These are phyloP conservation scores for Uloborus diversus DNA, from an alignment of 1,140 invertebrate species.

Conservation along the genomic window DNA sequence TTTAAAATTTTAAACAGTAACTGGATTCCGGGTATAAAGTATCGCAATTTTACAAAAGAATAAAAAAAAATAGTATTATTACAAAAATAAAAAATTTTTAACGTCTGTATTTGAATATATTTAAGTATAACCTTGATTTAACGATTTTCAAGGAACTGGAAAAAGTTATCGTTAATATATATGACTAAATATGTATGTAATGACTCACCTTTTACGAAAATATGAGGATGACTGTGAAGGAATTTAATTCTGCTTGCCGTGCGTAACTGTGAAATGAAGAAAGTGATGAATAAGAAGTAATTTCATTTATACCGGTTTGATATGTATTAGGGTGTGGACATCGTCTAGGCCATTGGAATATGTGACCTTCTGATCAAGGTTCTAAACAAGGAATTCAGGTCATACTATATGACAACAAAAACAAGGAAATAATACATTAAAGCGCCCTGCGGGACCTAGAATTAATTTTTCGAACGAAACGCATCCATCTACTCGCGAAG, in stretches of 20 bases:
- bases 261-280: neutral
- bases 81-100: too few species aligned
- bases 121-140: too few species aligned
- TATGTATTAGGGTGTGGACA: slow-evolving; percentile 19
- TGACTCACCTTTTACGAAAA: neutral
- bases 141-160: too few species aligned
- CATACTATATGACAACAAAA: slow-evolving; percentile 16
- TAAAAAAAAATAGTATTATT: too few species aligned
- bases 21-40: too few species aligned
- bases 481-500: too few species aligned
- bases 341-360: slow-evolving; percentile 20
- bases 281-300: neutral
- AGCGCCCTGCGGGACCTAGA: too few species aligned
- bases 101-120: too few species aligned
- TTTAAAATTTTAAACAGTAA: too few species aligned
- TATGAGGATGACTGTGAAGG: neutral
- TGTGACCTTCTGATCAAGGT: slow-evolving; percentile 34
- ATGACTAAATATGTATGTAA: neutral
- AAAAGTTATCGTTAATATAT: neutral
- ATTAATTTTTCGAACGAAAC: too few species aligned
- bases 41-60: too few species aligned
- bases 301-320: neutral
- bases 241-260: slow-evolving; percentile 4
- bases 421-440: too few species aligned
- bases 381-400: slow-evolving; percentile 35